Base-by-base conservation (phyloP, 37 sponge, comb jelly and placozoan species). In the Bolinopsis microptera region DNA sequence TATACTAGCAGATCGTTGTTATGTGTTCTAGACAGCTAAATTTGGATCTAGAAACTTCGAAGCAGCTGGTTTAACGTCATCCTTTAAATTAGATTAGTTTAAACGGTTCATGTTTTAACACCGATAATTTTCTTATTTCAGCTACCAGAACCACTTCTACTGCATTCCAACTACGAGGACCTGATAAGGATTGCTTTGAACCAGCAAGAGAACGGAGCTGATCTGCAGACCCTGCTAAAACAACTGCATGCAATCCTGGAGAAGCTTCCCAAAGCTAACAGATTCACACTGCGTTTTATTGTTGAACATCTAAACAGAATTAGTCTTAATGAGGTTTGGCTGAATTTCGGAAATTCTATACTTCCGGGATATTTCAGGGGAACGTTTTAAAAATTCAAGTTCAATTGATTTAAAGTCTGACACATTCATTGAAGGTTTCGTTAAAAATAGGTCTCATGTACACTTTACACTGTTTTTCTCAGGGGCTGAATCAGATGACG, bases 81-180 rank as follows among this genome's bases (percentile, higher is more conserved):
- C n/a, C n/a, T n/a, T n/a, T n/a, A n/a, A n/a, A n/a, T n/a, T n/a
- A n/a, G n/a, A n/a, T n/a, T n/a, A n/a, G n/a, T n/a, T n/a, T n/a
- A n/a, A n/a, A n/a, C n/a, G n/a, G n/a, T n/a, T n/a, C n/a, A n/a
- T n/a, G n/a, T n/a, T n/a, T n/a, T n/a, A n/a, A n/a, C n/a, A n/a
- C n/a, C n/a, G 74, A 70, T 22, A 28, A 28, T 3, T 26, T 70
- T 26, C 30, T n/a, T 22, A 3, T 77, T 77, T 32, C 80, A 86
- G 90, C 26, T 86, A 41, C 90, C 90, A 0, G 90, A 86, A 41
- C 90, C 90, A 0, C 61, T 86, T 1, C 90, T 86, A 2, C 41
- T 86, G 2, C 90, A 86, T 48, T 86, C 90, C 0, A 86, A 86
- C 61, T 86, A 86, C 35, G 90, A 39, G 0, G 90, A 86, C 13